Evolutionary conservation across 2,797 vertebrate species (phyloP), one percentile per base, ranked within the genome.

Genomic region (Atherinosoma microstoma): DNA sequence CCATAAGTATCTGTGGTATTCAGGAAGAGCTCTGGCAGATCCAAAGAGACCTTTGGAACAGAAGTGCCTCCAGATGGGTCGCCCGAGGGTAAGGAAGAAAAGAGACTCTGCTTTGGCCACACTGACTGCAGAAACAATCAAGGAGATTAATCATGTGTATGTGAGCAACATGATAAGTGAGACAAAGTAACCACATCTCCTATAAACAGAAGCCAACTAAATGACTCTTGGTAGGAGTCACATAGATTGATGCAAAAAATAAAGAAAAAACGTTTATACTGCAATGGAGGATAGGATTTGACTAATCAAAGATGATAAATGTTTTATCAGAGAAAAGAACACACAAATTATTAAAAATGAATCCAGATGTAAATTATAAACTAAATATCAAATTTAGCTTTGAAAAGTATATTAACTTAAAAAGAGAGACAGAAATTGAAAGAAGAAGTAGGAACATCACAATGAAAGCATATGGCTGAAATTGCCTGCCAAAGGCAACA

Each of bases 61-160:
- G 88, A 87, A 90, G 90, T 73, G 72, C 85, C 76, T 88, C 88
- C 94, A 95, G 94, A 93, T 94, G 94, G 89, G 80, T 51, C 67
- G 87, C 94, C 91, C 58, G 66, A 70, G 92, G 94, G 89, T 79
- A 79, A 62, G 64, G 76, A 66, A 75, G 56, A 64, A 79, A 64
- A 74, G 77, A 82, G 61, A 86, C 40, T 22, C 62, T 70, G 58
- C 63, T 62, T 73, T 82, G 81, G 85, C 83, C 63, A 64, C 65
- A 65, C 70, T 84, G 86, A 78, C 83, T 67, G 22, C 62, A 83
- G 67, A 87, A 80, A 29, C 35, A 32, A 83, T 75, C 10, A 36
- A 77, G 70, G 83, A 87, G 58, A 94, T 93, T 84, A 70, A 91
- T 94, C 90, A 90, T 87, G 83, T 1, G 73, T 77, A 87, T 92